Evolutionary conservation across 2,797 vertebrate genomes (phyloP).

Genomic region (Acipenser ruthenus): DNA sequence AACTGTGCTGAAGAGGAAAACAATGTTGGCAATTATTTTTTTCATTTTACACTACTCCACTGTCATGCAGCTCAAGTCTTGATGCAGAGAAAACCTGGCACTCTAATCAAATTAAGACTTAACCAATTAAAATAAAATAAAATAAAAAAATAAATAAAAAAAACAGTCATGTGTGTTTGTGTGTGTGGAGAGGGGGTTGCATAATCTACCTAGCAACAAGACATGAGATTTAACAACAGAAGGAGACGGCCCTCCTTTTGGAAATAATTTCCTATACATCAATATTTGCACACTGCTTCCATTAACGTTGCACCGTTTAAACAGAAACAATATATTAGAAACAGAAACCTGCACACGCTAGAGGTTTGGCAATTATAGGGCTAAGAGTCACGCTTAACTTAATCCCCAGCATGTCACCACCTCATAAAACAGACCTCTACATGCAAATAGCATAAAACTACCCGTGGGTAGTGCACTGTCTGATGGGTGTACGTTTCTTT

Average conservation of each 20-base stretch:
- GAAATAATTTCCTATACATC: neutral
- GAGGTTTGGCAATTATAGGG: neutral
- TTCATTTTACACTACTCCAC: constrained; percentile 54
- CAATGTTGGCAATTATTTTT: constrained; percentile 42
- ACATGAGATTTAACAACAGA: constrained; percentile 36
- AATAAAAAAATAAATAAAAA: constrained; percentile 13
- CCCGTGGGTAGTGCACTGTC: no score
- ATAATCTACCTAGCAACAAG: constrained; percentile 44
- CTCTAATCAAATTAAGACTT: constrained; percentile 51
- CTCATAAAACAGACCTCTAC: no score
- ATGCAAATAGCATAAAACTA: no score
- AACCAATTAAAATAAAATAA: constrained; percentile 29
- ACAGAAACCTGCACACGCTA: neutral
- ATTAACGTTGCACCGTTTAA: neutral
- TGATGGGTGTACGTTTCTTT: no score
- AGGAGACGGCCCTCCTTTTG: constrained; percentile 49
- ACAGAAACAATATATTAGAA: neutral
- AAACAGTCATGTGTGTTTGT: neutral
- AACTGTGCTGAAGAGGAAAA: constrained; percentile 66
- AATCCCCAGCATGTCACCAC: no score
- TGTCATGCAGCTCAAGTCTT: constrained; percentile 40
- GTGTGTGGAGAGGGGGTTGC: constrained; percentile 12
- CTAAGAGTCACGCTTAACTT: constrained; percentile 13
- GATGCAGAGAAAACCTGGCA: constrained; percentile 38
- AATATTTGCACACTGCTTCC: neutral